Percentiles rank a stretch among this genome's conserved stretches.
phyloP scores from a whole-genome alignment of 2,113 vertebrate species.

The Epinephelus fuscoguttatus region DNA sequence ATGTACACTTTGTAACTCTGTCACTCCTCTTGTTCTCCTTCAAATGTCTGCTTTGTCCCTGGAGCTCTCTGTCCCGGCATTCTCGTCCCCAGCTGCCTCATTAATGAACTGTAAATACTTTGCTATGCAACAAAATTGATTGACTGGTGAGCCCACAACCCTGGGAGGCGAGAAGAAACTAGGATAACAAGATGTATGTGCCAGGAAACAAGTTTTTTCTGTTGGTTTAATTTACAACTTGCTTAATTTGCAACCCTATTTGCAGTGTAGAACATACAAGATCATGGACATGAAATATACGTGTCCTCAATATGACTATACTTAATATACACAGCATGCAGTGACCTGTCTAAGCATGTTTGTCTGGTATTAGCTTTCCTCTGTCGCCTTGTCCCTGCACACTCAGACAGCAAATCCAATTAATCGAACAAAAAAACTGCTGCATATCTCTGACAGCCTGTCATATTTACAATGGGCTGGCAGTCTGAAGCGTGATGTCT shows the following conservation, averaged over 20 bases:
- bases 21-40: slow-evolving; percentile 60
- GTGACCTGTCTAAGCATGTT: slow-evolving; percentile 28
- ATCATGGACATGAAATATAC: slow-evolving; percentile 41
- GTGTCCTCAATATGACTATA: slow-evolving; percentile 11
- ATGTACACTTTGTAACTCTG: slow-evolving; percentile 66
- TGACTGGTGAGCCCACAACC: slow-evolving; percentile 59
- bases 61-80: slow-evolving; percentile 50
- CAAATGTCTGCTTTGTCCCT: slow-evolving; percentile 60
- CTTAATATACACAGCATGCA: slow-evolving; percentile 1
- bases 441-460: slow-evolving; percentile 62
- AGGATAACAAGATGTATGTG: slow-evolving; percentile 65
- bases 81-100: slow-evolving; percentile 70
- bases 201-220: slow-evolving; percentile 44
- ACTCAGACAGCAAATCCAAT: slow-evolving; percentile 63
- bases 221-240: slow-evolving; percentile 50
- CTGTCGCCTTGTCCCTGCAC: slow-evolving; percentile 52
- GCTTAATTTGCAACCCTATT: slow-evolving; percentile 46
- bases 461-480: slow-evolving; percentile 63
- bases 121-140: slow-evolving; percentile 67
- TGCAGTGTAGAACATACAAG: slow-evolving; percentile 1
- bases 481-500: slow-evolving; percentile 44
- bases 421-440: slow-evolving; percentile 58
- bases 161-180: slow-evolving; percentile 47
- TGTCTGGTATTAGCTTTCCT: slow-evolving; percentile 50
- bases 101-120: slow-evolving; percentile 80